Evolutionary conservation across 2,113 vertebrate genomes (phyloP), one percentile per base, ranked within the genome.

Genomic region (Irena cyanogastra): DNA sequence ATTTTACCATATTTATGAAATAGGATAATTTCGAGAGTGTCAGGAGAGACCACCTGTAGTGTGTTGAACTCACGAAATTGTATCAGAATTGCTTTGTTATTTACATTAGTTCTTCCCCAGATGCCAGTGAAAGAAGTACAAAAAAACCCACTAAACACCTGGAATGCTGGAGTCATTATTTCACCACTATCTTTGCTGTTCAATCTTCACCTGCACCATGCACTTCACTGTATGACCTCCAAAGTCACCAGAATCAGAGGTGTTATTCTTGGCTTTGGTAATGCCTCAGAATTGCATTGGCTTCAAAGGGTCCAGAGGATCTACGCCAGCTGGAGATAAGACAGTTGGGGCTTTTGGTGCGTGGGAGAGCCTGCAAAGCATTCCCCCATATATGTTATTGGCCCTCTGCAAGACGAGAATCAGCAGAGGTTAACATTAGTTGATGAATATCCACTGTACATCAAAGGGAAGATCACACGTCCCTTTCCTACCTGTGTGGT

Each of bases 11-110:
- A 42, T 31, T 11, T 61, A 5, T 53, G 28, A 84, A 26, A 37
- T 5, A 8, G 1, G 5, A 18, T 13, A 31, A 30, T 39, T 60
- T 13, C 12, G 4, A 3, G 2, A 47, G 3, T 1, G 1, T n/a
- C 2, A 2, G 6, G 20, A 59, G 13, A 50, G 8, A 50, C 13
- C 9, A 10, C 11, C 31, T 57, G 3, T 23, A 41, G 52, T 7
- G 3, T 14, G 13, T 28, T 74, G 17, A 57, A 65, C 17, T 70
- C 20, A 33, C 7, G 2, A 66, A 54, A 70, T 50, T 28, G 9
- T 35, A 33, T 9, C 21, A 70, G 35, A 83, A 42, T 26, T 83
- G 1, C 9, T 44, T 57, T 52, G 2, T 47, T 54, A 42, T 27
- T 75, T 45, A 22, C 13, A 19, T n/a, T 49, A 57, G 16, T 45